Evolutionary conservation across 1,140 invertebrate genomes (phyloP).

Genomic region (Radopholus similis): DNA sequence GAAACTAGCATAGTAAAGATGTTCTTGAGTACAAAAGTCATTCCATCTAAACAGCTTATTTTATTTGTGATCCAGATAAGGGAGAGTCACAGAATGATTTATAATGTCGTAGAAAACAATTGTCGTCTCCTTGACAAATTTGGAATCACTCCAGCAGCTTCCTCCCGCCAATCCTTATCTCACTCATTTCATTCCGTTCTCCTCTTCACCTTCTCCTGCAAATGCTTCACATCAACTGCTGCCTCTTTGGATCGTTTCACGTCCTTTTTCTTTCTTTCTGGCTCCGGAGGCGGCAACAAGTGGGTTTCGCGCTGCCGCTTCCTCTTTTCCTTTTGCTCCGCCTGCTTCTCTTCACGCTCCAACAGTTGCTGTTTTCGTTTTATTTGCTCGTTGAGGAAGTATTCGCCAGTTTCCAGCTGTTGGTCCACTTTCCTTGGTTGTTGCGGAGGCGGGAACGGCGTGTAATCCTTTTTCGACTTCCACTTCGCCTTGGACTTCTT

Average conservation of each 20-base stretch:
- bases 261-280: not conserved
- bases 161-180: not conserved
- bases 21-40: too few species aligned
- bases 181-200: conserved; percentile 1
- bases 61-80: too few species aligned
- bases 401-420: conserved; percentile 88
- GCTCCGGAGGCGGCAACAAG: conserved; percentile 30
- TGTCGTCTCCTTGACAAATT: not conserved
- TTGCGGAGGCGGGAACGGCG: conserved; percentile 91
- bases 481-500: conserved; percentile 71
- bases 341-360: conserved; percentile 10
- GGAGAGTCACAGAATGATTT: too few species aligned
- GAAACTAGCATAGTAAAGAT: too few species aligned
- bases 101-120: not conserved
- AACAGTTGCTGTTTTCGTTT: conserved; percentile 23
- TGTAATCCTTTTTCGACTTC: conserved; percentile 81
- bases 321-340: conserved; percentile 15
- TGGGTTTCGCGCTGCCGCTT: conserved; percentile 27
- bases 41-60: too few species aligned
- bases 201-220: conserved; percentile 42
- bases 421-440: conserved; percentile 77
- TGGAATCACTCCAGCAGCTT: not conserved
- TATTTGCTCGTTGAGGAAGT: conserved; percentile 75
- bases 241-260: conserved; percentile 8
- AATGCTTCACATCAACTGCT: conserved; percentile 32